These are phyloP conservation scores for Eleginops maclovinus DNA, from an alignment of 2,113 vertebrate species.

Conservation along the genomic window DNA sequence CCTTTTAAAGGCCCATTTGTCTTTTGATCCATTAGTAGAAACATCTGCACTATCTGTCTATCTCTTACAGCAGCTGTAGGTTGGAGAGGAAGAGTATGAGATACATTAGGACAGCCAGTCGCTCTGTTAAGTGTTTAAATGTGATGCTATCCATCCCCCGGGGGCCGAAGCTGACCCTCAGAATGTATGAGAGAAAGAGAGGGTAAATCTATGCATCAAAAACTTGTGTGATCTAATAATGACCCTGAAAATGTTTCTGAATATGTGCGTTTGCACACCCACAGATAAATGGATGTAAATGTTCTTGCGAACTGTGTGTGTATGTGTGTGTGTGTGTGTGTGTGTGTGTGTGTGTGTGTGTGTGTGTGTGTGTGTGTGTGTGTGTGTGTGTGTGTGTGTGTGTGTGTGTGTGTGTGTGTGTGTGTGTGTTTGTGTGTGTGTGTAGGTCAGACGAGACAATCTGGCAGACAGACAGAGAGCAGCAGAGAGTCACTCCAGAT, in stretches of 20 bases:
- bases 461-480: slow-evolving; percentile 27
- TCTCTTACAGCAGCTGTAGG: slow-evolving; percentile 78
- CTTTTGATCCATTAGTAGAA: slow-evolving; percentile 85
- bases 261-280: slow-evolving; percentile 16
- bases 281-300: slow-evolving; percentile 77
- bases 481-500: slow-evolving; percentile 75
- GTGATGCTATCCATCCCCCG: slow-evolving; percentile 84
- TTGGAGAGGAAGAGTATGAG: slow-evolving; percentile 68
- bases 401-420: too few species aligned
- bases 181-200: slow-evolving; percentile 1
- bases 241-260: background rate
- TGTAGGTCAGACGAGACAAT: slow-evolving; percentile 46
- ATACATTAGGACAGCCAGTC: slow-evolving; percentile 83
- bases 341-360: background rate
- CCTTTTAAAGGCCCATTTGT: slow-evolving; percentile 80
- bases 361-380: background rate
- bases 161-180: slow-evolving; percentile 74
- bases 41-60: slow-evolving; percentile 80
- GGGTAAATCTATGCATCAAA: background rate
- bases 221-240: background rate
- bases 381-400: background rate
- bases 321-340: too few species aligned
- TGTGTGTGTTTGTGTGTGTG: slow-evolving; percentile 25
- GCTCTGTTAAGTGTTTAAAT: slow-evolving; percentile 83
- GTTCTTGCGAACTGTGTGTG: slow-evolving; percentile 50